A percentile compares a stretch with the other conserved stretches of the same genome.
These are phyloP conservation scores for Tethea ocularis DNA, from an alignment of 2,888 invertebrate species.

Conservation along the genomic window DNA sequence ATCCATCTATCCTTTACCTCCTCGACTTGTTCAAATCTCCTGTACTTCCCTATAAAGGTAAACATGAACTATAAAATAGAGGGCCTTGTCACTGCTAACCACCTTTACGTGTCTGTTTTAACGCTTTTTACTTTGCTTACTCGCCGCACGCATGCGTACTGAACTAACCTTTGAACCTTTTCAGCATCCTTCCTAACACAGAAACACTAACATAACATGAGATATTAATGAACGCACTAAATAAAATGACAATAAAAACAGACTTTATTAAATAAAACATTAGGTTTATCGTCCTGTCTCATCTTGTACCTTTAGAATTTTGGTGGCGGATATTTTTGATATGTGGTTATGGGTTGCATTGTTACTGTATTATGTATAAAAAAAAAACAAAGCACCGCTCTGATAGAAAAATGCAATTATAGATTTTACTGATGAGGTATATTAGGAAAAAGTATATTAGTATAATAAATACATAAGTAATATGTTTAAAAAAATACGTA, in stretches of 20 bases:
- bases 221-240: slow-evolving; percentile 45
- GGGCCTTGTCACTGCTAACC: slow-evolving; percentile 71
- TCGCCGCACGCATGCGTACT: slow-evolving; percentile 79
- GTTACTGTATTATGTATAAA: not conserved
- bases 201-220: slow-evolving; percentile 61
- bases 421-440: too few relatives aligned
- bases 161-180: slow-evolving; percentile 79
- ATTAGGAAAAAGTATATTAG: too few relatives aligned
- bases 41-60: slow-evolving; percentile 31
- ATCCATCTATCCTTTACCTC: slow-evolving; percentile 13
- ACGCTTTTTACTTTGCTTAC: slow-evolving; percentile 74
- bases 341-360: slow-evolving; percentile 35
- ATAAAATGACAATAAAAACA: slow-evolving; percentile 23
- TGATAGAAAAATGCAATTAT: not conserved
- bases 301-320: slow-evolving; percentile 46
- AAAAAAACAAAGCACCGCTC: not conserved
- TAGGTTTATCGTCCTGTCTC: slow-evolving; percentile 55
- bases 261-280: slow-evolving; percentile 10
- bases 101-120: slow-evolving; percentile 58
- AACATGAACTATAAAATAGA: slow-evolving; percentile 33
- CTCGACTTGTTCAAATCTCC: slow-evolving; percentile 30
- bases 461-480: not conserved
- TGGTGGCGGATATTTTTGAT: slow-evolving; percentile 42
- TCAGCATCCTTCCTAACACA: slow-evolving; percentile 79
- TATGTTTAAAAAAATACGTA: not conserved